A percentile compares a stretch with the other conserved stretches of the same genome.
These are phyloP conservation scores for Drosophila aldrichi DNA, from an alignment of 2,888 invertebrate genomes.

Conservation along the genomic window DNA sequence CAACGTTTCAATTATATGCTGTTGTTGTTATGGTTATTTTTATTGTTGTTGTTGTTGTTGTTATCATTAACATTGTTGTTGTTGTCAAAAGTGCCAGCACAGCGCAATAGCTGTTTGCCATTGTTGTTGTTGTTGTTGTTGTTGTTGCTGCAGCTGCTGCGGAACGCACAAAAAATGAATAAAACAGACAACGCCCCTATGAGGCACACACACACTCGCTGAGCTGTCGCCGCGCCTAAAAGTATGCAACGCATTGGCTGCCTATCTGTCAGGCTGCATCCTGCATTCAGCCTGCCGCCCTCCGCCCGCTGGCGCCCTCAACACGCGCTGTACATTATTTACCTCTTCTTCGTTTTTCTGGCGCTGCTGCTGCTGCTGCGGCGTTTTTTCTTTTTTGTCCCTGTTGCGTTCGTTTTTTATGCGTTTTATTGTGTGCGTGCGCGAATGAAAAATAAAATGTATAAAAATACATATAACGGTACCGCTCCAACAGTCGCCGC, in stretches of 20 bases:
- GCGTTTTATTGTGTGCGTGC: conserved; percentile 83
- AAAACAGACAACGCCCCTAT: conserved; percentile 77
- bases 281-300: conserved; percentile 11
- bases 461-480: conserved; percentile 79
- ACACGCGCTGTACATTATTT: conserved; percentile 70
- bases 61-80: conserved; percentile 76
- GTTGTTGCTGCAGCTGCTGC: conserved; percentile 41
- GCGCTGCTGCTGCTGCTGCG: background rate
- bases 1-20: conserved; percentile 76
- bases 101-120: conserved; percentile 47
- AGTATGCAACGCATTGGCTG: conserved; percentile 76
- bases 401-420: conserved; percentile 66
- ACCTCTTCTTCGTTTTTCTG: conserved; percentile 77
- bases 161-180: conserved; percentile 78
- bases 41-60: conserved; percentile 72
- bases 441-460: conserved; percentile 83
- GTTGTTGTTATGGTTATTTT: conserved; percentile 36
- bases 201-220: conserved; percentile 24
- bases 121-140: conserved; percentile 48
- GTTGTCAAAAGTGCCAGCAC: conserved; percentile 74
- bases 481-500: conserved; percentile 71
- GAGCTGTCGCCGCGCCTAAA: conserved; percentile 73
- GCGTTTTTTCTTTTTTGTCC: no score
- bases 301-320: background rate
- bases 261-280: conserved; percentile 69